These are phyloP conservation scores for Encarsia formosa DNA, from an alignment of 2,888 invertebrate genomes.

Conservation along the genomic window DNA sequence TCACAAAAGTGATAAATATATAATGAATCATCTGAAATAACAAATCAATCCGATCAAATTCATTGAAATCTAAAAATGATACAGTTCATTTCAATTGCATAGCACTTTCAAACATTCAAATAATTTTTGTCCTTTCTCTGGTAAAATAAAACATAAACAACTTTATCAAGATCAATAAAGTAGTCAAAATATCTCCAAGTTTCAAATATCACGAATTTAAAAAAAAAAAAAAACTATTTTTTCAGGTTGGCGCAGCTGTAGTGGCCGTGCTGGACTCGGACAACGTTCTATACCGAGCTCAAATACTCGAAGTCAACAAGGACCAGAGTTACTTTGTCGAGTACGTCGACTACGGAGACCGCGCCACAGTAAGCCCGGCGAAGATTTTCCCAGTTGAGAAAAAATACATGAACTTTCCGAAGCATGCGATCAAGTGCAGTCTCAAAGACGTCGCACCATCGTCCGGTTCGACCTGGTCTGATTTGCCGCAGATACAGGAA, in stretches of 20 bases:
- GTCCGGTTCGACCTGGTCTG: slow-evolving; percentile 57
- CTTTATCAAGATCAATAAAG: too few relatives aligned
- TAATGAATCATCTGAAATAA: too few relatives aligned
- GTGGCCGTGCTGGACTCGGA: slow-evolving; percentile 70
- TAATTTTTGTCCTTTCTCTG: too few relatives aligned
- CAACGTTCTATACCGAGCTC: slow-evolving; percentile 67
- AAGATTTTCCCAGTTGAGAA: slow-evolving; percentile 70
- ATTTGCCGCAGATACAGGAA: slow-evolving; percentile 53
- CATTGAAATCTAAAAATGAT: too few relatives aligned
- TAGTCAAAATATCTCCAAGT: too few relatives aligned
- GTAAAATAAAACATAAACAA: too few relatives aligned
- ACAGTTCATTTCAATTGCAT: too few relatives aligned
- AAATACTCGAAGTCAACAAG: slow-evolving; percentile 56
- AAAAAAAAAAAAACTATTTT: too few relatives aligned
- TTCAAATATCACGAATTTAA: background rate
- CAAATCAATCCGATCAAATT: too few relatives aligned
- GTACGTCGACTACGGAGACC: slow-evolving; percentile 76
- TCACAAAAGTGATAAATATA: too few relatives aligned
- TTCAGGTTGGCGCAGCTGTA: slow-evolving; percentile 62
- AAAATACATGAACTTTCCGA: slow-evolving; percentile 63
- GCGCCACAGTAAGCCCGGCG: slow-evolving; percentile 59
- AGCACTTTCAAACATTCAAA: too few relatives aligned
- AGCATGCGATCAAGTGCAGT: slow-evolving; percentile 68
- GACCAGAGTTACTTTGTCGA: slow-evolving; percentile 62
- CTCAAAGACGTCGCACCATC: slow-evolving; percentile 60